Evolutionary conservation across 2,888 invertebrate genomes (phyloP).

Genomic region (Blomia tropicalis): DNA sequence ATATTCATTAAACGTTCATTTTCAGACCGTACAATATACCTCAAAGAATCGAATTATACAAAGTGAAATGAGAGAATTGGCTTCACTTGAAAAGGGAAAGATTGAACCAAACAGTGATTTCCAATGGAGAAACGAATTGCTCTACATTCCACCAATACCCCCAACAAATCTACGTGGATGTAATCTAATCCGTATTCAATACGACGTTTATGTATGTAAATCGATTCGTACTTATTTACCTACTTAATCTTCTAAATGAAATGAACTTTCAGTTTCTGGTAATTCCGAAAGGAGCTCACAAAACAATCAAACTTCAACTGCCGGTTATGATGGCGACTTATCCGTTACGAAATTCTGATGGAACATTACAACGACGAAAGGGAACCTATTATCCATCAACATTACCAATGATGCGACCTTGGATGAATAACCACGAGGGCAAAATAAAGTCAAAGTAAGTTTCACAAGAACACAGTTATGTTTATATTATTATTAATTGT

Average conservation of each 20-base stretch:
- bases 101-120: conserved; percentile 62
- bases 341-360: conserved; percentile 53
- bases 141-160: conserved; percentile 81
- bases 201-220: conserved; percentile 67
- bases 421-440: conserved; percentile 28
- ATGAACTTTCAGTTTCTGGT: conserved; percentile 54
- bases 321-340: conserved; percentile 83
- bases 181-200: conserved; percentile 77
- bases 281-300: conserved; percentile 75
- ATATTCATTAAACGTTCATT: conserved; percentile 26
- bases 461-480: not conserved
- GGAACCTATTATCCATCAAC: conserved; percentile 85
- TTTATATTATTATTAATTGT: not conserved
- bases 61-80: conserved; percentile 67
- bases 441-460: conserved; percentile 21
- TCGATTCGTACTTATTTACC: not conserved
- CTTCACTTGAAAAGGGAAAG: conserved; percentile 59
- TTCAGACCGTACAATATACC: conserved; percentile 67
- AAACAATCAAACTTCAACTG: conserved; percentile 74
- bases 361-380: conserved; percentile 40
- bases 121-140: conserved; percentile 69
- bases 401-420: conserved; percentile 69
- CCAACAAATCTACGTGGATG: conserved; percentile 85
- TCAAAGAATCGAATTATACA: conserved; percentile 69
- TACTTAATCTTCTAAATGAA: not conserved